Percentiles rank a stretch among this genome's conserved stretches.
phyloP scores from a whole-genome alignment of 1,140 invertebrate species.

The Proctacanthus coquilletti region DNA sequence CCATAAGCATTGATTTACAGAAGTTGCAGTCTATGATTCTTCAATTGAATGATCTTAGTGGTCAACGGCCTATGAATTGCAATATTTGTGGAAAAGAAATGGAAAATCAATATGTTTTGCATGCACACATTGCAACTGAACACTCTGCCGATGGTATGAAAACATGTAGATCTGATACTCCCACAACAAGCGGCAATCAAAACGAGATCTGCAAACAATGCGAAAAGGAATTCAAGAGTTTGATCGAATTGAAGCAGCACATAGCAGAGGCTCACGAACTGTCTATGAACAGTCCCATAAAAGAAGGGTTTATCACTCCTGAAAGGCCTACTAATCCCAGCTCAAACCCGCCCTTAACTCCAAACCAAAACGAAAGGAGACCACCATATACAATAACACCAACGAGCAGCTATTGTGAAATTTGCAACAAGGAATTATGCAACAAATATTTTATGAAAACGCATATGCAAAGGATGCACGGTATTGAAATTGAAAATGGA shows the following conservation, averaged over 20 bases:
- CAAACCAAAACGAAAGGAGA: conserved; percentile 15
- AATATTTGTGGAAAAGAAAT: conserved; percentile 42
- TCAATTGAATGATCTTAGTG: conserved; percentile 65
- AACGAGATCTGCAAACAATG: conserved; percentile 36
- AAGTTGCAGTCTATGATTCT: conserved; percentile 85
- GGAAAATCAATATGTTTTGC: conserved; percentile 39
- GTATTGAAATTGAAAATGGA: conserved; percentile 86
- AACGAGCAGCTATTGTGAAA: conserved; percentile 88
- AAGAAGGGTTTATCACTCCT: conserved; percentile 26
- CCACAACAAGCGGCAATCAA: conserved; percentile 11
- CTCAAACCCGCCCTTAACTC: not conserved
- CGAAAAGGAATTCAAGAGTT: conserved; percentile 37
- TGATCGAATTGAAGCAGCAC: conserved; percentile 40
- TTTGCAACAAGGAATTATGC: conserved; percentile 98
- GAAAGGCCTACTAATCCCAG: conserved; percentile 14
- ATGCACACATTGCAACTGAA: conserved; percentile 43
- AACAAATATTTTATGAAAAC: conserved; percentile 99
- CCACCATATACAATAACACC: conserved; percentile 38
- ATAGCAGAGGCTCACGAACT: conserved; percentile 37
- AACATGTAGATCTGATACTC: conserved; percentile 15
- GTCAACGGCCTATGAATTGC: conserved; percentile 39
- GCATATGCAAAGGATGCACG: conserved; percentile 99
- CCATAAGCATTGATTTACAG: conserved; percentile 62
- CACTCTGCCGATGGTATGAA: conserved; percentile 24
- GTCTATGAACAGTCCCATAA: conserved; percentile 16